Evolutionary conservation across 2,797 vertebrate species (phyloP).

Genomic region (Parauchenoglanis ngamensis): DNA sequence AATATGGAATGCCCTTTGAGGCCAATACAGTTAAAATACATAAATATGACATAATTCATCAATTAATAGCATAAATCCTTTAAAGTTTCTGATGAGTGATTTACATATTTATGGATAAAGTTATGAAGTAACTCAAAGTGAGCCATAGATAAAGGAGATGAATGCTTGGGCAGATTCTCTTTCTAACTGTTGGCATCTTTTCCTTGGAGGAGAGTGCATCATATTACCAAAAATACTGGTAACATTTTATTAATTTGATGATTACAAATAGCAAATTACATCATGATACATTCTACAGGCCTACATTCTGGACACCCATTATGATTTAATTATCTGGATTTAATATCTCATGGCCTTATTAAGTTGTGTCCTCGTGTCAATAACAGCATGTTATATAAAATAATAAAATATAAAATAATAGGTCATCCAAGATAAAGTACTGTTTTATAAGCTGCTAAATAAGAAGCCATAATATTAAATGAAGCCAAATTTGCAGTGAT

Average conservation of each 20-base stretch:
- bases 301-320: background rate
- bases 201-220: no score
- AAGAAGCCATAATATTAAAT: background rate
- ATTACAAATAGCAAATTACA: background rate
- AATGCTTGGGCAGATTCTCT: background rate
- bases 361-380: background rate
- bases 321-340: background rate
- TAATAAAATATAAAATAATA: background rate
- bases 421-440: background rate
- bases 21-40: background rate
- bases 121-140: no score
- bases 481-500: background rate
- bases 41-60: background rate
- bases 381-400: background rate
- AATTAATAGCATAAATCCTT: background rate
- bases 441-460: background rate
- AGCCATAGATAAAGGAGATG: background rate
- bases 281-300: no score
- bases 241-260: no score
- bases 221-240: no score
- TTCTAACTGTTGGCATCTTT: no score
- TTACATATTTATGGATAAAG: no score
- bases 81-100: no score
- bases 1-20: background rate
- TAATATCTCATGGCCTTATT: background rate